A percentile compares a stretch with the other conserved stretches of the same genome.
Conservation (phyloP, 2,797 vertebrate genomes). For the Leuciscus waleckii region DNA sequence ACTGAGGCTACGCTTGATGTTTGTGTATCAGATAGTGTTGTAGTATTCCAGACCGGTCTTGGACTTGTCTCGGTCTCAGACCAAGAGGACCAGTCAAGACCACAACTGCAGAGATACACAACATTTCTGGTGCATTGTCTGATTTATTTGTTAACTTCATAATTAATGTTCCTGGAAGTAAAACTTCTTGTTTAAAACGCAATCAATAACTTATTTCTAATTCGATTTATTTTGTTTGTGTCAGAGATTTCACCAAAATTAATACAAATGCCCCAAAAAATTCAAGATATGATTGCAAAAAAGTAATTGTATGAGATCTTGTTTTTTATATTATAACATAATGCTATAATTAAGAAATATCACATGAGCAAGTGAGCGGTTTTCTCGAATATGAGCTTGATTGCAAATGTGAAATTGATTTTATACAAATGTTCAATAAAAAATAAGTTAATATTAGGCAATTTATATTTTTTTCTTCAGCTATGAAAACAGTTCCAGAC, state of each 20-base stretch:
- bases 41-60: background rate
- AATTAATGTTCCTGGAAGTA: no score
- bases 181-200: background rate
- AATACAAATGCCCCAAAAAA: background rate
- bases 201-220: background rate
- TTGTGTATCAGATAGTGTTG: background rate
- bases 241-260: background rate
- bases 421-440: no score
- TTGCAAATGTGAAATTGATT: no score
- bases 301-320: background rate
- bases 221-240: background rate
- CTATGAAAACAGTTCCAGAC: no score
- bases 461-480: no score
- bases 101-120: background rate
- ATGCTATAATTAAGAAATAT: background rate
- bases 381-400: no score
- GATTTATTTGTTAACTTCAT: background rate
- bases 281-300: background rate
- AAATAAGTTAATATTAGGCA: no score
- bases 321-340: background rate
- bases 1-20: background rate
- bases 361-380: no score
- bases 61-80: background rate
- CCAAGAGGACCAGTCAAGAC: no score
- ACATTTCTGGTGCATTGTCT: background rate